phyloP scores from a whole-genome alignment of 2,113 vertebrate genomes.

The Otocyon megalotis region DNA sequence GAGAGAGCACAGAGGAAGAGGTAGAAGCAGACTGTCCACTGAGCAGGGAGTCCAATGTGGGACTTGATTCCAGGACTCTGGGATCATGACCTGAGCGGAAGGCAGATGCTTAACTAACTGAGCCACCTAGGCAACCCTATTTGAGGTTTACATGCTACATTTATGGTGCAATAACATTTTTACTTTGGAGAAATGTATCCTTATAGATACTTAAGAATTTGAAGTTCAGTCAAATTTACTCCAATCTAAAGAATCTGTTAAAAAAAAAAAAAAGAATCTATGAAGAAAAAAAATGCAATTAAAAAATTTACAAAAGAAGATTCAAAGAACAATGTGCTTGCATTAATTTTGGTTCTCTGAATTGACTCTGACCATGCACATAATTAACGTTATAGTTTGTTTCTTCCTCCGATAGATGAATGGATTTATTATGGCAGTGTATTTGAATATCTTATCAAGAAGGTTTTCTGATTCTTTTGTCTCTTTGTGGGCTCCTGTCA shows the following conservation, averaged over 20 bases:
- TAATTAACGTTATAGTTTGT: background rate
- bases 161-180: background rate
- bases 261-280: background rate
- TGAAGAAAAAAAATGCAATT: background rate
- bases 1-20: no score
- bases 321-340: background rate
- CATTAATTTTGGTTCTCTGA: background rate
- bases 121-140: background rate
- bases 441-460: background rate
- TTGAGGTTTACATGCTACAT: background rate
- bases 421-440: background rate
- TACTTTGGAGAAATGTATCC: background rate
- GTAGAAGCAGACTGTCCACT: no score
- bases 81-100: no score
- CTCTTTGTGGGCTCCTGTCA: background rate
- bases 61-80: no score
- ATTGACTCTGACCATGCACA: background rate
- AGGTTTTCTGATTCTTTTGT: background rate
- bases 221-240: background rate
- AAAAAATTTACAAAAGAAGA: background rate
- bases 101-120: no score
- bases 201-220: background rate
- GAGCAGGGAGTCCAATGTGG: no score
- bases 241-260: background rate
- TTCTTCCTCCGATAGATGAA: background rate